A percentile compares a stretch with the other conserved stretches of the same genome.
phyloP scores from a whole-genome alignment of 2,113 vertebrate species.

The Pteruthius melanotis region DNA sequence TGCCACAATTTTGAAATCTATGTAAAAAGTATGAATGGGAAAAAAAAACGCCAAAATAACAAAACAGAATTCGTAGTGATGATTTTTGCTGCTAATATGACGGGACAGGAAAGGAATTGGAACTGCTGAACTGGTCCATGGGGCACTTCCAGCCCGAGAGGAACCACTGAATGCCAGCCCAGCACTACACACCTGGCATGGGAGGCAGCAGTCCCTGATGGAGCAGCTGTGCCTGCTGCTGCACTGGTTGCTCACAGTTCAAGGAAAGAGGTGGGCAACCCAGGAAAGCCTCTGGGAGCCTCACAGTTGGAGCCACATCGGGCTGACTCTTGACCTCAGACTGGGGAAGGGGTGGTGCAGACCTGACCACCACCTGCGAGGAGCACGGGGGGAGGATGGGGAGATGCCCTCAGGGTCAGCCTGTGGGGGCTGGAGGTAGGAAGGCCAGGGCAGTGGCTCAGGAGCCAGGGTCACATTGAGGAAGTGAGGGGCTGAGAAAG shows the following conservation, averaged over 20 bases:
- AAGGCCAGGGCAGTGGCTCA: background rate
- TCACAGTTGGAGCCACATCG: background rate
- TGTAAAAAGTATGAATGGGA: background rate
- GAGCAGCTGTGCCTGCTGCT: background rate
- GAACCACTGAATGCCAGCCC: background rate
- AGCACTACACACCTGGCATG: background rate
- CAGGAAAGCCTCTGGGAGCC: background rate
- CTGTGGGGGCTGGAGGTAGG: too few relatives aligned
- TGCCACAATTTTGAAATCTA: background rate
- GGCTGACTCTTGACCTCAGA: background rate
- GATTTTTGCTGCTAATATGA: background rate
- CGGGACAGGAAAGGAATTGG: background rate
- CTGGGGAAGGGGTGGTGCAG: background rate
- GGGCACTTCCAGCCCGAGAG: background rate
- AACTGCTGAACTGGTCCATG: too few relatives aligned
- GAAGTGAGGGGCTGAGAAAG: background rate
- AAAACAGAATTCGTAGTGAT: background rate
- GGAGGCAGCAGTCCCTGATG: background rate
- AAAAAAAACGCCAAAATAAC: background rate
- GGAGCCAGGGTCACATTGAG: fast-evolving
- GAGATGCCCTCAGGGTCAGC: background rate
- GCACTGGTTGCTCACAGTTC: background rate
- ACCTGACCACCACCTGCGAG: background rate
- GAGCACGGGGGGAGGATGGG: too few relatives aligned
- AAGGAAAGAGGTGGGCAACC: background rate